These are phyloP conservation scores for Galleria mellonella DNA, from an alignment of 1,140 invertebrate genomes.

Conservation along the genomic window DNA sequence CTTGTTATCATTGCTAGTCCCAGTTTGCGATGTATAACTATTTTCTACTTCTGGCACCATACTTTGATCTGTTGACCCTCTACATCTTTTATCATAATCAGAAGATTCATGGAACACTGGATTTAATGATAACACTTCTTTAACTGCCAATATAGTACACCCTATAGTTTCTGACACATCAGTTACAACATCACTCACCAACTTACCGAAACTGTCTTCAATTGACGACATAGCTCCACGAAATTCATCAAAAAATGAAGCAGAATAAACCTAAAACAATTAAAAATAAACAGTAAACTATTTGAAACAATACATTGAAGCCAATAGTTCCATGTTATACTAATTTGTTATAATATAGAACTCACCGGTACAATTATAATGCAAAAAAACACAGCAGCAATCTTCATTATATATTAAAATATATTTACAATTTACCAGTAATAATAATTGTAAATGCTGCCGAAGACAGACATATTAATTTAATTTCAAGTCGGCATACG, in stretches of 20 bases:
- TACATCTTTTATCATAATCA: conserved; percentile 24
- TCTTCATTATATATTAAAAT: conserved; percentile 14
- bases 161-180: conserved; percentile 47
- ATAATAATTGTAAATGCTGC: no score
- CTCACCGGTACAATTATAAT: conserved; percentile 22
- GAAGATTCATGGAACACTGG: conserved; percentile 21
- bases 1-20: no score
- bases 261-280: conserved; percentile 9
- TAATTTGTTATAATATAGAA: no score
- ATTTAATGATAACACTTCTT: conserved; percentile 34
- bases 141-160: conserved; percentile 51
- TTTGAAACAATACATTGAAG: no score
- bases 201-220: conserved; percentile 38
- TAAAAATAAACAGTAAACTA: neutral
- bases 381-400: conserved; percentile 16
- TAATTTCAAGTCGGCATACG: no score
- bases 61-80: conserved; percentile 1
- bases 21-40: no score
- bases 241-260: conserved; percentile 41
- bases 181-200: conserved; percentile 42
- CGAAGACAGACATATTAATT: neutral
- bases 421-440: no score
- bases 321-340: no score
- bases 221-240: conserved; percentile 31
- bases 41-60: no score